These are phyloP conservation scores for Drosophila arawakana DNA, from an alignment of 1,140 invertebrate species.

Conservation along the genomic window DNA sequence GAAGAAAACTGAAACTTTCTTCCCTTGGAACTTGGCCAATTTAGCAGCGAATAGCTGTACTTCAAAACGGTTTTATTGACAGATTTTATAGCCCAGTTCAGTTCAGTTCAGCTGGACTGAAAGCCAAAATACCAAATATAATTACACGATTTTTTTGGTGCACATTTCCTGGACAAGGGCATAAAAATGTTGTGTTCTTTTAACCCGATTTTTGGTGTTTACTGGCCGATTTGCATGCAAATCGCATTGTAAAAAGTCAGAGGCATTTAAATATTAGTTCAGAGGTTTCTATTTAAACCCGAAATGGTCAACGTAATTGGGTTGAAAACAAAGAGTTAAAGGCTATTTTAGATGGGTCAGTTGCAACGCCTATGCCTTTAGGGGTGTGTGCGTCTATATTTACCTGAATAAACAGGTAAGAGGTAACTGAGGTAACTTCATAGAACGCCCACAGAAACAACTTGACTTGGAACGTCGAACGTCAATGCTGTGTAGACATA, in stretches of 20 bases:
- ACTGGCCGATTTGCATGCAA: conserved; percentile 1
- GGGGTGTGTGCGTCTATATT: neutral
- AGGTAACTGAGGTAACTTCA: conserved; percentile 10
- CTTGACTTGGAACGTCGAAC: conserved; percentile 65
- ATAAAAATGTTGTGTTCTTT: conserved; percentile 1
- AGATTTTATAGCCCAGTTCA: conserved; percentile 5
- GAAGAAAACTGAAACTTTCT: no score
- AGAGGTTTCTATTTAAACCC: conserved; percentile 59
- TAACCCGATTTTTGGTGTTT: neutral
- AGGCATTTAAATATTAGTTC: conserved; percentile 7
- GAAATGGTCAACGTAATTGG: conserved; percentile 75
- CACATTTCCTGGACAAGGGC: conserved; percentile 26
- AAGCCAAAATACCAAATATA: neutral
- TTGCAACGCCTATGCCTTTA: conserved; percentile 49
- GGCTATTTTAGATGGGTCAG: conserved; percentile 39
- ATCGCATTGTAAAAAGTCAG: conserved; percentile 65
- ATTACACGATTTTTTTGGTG: conserved; percentile 15
- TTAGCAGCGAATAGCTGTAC: neutral
- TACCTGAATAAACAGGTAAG: conserved; percentile 18
- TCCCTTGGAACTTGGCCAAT: neutral
- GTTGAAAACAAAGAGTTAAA: conserved; percentile 72
- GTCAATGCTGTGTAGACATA: conserved; percentile 61
- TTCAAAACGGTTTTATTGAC: neutral
- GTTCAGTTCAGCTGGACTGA: neutral
- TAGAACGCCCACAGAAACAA: conserved; percentile 79